Evolutionary conservation across 2,113 vertebrate species (phyloP), one percentile per base, ranked within the genome.

Genomic region (Pseudorasbora parva): DNA sequence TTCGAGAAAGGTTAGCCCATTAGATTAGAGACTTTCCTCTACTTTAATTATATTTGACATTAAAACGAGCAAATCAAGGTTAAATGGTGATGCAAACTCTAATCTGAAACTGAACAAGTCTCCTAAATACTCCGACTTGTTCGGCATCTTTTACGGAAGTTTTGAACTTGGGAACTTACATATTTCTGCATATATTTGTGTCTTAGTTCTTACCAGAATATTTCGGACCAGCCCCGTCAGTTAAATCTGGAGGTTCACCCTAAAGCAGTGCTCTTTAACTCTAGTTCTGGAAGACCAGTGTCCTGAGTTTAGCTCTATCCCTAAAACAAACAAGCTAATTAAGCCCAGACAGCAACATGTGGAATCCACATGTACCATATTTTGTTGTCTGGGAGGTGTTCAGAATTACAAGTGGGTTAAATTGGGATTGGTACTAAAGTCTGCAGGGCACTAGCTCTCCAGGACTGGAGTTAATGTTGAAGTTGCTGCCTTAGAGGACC

Each of bases 1-100:
- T 84, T 84, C 69, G 83, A 88, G 78, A 86, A 90, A 90, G 86
- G 87, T 88, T 86, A 90, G 74, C 77, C 82, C 49, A 84, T 87
- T 84, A 82, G 83, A 84, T 81, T 84, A 81, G 45, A 56, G 54
- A 59, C 51, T 56, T 41, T 72, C 5, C n/a, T 21, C 45, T 8
- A 51, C 19, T 85, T 85, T 82, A 78, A 83, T 84, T 81, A 69
- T 56, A 19, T 81, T 82, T 69, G 62, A 81, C 81, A 82, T 81
- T 69, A 54, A 77, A 59, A 57, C 19, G 25, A 81, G 60, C 21
- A 76, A 74, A 75, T 84, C 73, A 87, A 87, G 86, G 84, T 86
- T 78, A 84, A 12, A 54, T 47, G 64, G 33, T 78, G 79, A 84
- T 78, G 79, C 68, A 62, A 84, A 78, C 37, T 33, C 43, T 82